phyloP scores from a whole-genome alignment of 2,888 invertebrate genomes.

The Clitarchus hookeri region DNA sequence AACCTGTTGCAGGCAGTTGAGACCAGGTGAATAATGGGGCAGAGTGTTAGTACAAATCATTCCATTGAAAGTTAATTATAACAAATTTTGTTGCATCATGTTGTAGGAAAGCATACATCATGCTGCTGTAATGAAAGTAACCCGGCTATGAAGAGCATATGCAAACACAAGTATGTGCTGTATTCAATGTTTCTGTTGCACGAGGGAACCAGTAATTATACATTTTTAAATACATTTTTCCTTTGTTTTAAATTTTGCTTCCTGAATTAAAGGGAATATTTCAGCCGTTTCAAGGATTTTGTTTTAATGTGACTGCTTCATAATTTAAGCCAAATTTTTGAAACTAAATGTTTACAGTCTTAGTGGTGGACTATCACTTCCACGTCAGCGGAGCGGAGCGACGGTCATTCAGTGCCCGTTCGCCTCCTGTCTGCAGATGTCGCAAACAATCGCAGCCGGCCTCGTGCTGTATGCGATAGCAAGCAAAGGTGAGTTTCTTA shows the following conservation, averaged over 20 bases:
- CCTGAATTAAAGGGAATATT: not conserved
- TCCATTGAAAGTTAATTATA: not conserved
- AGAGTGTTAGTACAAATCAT: not conserved
- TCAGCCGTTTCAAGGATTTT: not conserved
- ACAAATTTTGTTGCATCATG: not conserved
- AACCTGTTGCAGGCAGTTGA: not conserved
- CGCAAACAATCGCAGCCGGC: constrained; percentile 14
- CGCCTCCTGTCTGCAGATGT: not conserved
- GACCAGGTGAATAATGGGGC: not conserved
- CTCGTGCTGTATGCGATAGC: not conserved
- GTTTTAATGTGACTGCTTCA: not conserved
- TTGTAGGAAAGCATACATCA: not conserved
- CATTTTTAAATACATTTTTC: not conserved
- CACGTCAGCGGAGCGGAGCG: not conserved
- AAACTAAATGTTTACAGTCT: not conserved
- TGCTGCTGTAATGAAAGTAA: not conserved
- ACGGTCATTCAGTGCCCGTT: constrained; percentile 7
- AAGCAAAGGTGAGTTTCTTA: not conserved
- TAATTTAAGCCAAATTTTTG: not conserved
- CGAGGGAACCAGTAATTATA: not conserved
- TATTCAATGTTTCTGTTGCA: not conserved
- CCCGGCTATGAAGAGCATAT: not conserved
- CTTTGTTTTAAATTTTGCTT: not conserved
- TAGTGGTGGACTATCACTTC: constrained; percentile 1
- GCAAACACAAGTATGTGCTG: not conserved